Evolutionary conservation across 2,113 vertebrate species (phyloP).

Genomic region (Platanista minor): DNA sequence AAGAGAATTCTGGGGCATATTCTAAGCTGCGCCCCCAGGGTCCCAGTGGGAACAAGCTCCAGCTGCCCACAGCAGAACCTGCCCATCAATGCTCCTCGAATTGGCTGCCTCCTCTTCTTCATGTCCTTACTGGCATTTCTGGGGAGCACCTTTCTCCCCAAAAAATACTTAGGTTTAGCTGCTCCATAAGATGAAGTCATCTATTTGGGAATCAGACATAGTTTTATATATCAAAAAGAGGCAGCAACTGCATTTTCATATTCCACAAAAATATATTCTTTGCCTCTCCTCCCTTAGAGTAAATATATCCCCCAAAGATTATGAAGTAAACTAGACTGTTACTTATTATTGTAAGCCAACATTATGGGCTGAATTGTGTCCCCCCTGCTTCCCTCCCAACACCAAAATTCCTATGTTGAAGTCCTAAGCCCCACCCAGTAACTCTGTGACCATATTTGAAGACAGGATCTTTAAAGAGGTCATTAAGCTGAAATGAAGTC

Average conservation of each 20-base stretch:
- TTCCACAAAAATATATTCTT: background rate
- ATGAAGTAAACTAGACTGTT: background rate
- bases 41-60: accelerated
- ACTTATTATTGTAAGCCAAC: background rate
- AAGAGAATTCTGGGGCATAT: background rate
- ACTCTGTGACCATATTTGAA: background rate
- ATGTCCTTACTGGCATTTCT: background rate
- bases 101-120: background rate
- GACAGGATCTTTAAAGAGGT: background rate
- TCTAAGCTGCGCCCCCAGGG: accelerated
- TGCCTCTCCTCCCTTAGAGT: background rate
- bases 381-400: background rate
- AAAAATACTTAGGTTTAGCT: background rate
- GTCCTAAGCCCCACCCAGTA: background rate
- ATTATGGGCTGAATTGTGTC: background rate
- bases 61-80: background rate
- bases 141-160: background rate
- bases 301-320: background rate
- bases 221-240: background rate
- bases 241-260: background rate
- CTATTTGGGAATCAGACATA: background rate
- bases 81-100: accelerated
- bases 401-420: background rate
- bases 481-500: background rate
- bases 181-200: background rate